Evolutionary conservation across 2,888 invertebrate species (phyloP), one percentile per base, ranked within the genome.

Genomic region (Drosophila pullipes): DNA sequence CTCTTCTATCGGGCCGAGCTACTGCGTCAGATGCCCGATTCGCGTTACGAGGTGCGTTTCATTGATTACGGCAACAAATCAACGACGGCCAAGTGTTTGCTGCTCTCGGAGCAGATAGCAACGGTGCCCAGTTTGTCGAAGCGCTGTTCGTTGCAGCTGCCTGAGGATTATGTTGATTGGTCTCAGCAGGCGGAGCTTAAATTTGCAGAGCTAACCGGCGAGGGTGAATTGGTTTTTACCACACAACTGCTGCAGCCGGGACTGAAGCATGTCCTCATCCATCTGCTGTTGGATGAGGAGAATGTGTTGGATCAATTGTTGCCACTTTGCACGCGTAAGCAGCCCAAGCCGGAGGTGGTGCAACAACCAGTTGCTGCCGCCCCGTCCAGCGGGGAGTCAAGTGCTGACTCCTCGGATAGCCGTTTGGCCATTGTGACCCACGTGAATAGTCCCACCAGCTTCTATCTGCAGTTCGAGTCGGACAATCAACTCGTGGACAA

Each of bases 381-480:
- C 54, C 35, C 91, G 78, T 68, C 73, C 7, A 76, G 82, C 0
- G 31, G 22, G 0, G 28, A 73, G 13, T 28, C 28, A n/a, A 28
- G n/a, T 28, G 11, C 11, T 30, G n/a, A 57, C 4, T 7, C n/a
- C 0, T 18, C 82, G 0, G 80, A 80, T 1, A 85, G 78, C 25
- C 74, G 65, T 10, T 89, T 94, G 6, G 96, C 95, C 0, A 95
- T 95, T 82, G 95, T 97, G 0, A 96, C 96, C 76, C 96, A 97
- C 85, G 94, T 96, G 0, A 96, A 96, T 90, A 96, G 96, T 0
- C 96, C 96, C 0, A 95, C 95, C 1, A 96, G 96, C 82, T 97
- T 97, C 91, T 97, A 96, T 95, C 94, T 97, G 37, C 97, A 97
- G 83, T 94, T 96, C 61, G 93, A 94, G 18, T 94, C 96, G 92